Evolutionary conservation across 2,888 invertebrate species (phyloP), one percentile per base, ranked within the genome.

Genomic region (Eupithecia subumbrata): DNA sequence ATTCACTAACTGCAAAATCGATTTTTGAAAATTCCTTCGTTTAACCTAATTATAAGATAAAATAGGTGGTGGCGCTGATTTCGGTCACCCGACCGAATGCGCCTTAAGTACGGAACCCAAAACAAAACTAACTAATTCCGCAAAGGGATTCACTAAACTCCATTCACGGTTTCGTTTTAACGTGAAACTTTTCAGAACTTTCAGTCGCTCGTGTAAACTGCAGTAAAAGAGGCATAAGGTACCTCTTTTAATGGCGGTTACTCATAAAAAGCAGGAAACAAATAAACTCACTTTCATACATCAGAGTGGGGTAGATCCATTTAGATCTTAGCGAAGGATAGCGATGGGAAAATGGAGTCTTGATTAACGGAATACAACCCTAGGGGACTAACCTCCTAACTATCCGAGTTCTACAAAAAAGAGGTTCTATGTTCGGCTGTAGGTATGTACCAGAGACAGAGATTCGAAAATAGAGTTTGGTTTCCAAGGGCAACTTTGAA

Each of bases 301-400:
- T 83, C 74, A 76, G 69, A 60, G 72, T 64, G 8, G n/a, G 37
- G 72, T 37, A 81, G 81, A 83, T 82, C 80, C 83, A 82, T 84
- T 85, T 84, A 84, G 81, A 82, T 82, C 82, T 82, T 80, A 80
- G 78, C 80, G 78, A 79, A 72, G 76, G 70, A 72, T 79, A 79
- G 79, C 37, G 75, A 43, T 73, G 69, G 77, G 76, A 70, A 48
- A 77, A 43, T 60, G 22, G 5, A 22, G 66, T 34, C 40, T 67
- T 40, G 25, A 64, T 56, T 40, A 9, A 52, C n/a, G 52, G 9
- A 9, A 7, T 3, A 52, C n/a, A 18, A 48, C 48, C 48, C 5
- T 16, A 45, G 2, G 16, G 16, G 16, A 45, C 16, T 5, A 16
- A 45, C 45, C 34, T 34, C 34, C 34, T 30, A 2, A 30, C 30